phyloP scores from a whole-genome alignment of 2,113 vertebrate genomes.

The Menidia beryllina region DNA sequence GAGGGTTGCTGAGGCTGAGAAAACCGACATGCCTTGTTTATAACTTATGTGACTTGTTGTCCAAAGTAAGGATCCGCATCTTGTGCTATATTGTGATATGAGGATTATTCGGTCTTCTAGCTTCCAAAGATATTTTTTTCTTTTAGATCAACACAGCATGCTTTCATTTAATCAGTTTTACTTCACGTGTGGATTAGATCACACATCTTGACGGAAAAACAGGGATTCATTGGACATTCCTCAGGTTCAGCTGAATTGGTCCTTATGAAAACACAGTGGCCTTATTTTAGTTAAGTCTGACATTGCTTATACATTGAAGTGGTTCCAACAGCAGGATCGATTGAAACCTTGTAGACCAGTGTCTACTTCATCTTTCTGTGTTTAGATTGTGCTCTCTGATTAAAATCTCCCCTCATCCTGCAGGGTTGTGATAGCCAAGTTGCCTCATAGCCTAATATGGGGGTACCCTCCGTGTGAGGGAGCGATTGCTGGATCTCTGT shows the following conservation, averaged over 20 bases:
- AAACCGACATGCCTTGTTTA: neutral
- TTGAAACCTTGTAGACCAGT: conserved; percentile 42
- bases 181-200: no score
- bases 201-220: neutral
- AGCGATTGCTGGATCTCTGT: conserved; percentile 30
- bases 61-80: no score
- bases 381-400: conserved; percentile 64
- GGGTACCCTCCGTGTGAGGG: conserved; percentile 58
- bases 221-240: neutral
- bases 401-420: conserved; percentile 66
- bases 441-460: conserved; percentile 82
- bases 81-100: no score
- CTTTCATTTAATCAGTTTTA: neutral
- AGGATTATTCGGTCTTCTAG: no score
- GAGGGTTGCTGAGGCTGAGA: neutral
- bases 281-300: conserved; percentile 36
- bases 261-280: conserved; percentile 35
- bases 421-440: conserved; percentile 32
- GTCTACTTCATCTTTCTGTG: conserved; percentile 46
- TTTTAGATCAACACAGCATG: neutral
- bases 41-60: neutral
- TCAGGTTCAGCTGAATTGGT: neutral
- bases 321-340: conserved; percentile 54
- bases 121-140: neutral
- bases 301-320: conserved; percentile 39